Evolutionary conservation across 2,888 invertebrate species (phyloP).

Genomic region (Clivina fossor): DNA sequence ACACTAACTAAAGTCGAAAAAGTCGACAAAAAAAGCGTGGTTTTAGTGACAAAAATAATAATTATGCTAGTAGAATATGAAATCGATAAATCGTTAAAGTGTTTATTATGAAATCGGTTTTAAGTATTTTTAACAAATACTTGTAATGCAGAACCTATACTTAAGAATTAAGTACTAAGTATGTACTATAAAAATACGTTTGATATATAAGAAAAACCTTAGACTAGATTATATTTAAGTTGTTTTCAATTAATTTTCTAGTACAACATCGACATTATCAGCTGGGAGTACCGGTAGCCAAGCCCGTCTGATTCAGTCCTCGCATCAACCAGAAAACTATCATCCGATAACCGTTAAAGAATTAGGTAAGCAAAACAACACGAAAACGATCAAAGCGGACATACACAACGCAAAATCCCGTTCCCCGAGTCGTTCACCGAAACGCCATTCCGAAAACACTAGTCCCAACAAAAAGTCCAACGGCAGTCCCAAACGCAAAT

Average conservation of each 20-base stretch:
- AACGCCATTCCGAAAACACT: slow-evolving; percentile 40
- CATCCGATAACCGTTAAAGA: slow-evolving; percentile 87
- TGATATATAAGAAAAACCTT: too few relatives aligned
- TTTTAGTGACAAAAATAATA: too few relatives aligned
- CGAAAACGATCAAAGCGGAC: slow-evolving; percentile 56
- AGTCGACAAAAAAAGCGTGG: too few relatives aligned
- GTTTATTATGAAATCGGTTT: too few relatives aligned
- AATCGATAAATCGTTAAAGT: too few relatives aligned
- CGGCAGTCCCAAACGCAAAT: slow-evolving; percentile 32
- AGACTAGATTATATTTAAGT: too few relatives aligned
- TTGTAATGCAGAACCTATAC: too few relatives aligned
- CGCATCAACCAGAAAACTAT: slow-evolving; percentile 89
- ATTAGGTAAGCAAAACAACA: slow-evolving; percentile 74
- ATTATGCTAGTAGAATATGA: too few relatives aligned
- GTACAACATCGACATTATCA: slow-evolving; percentile 91
- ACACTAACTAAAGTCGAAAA: too few relatives aligned
- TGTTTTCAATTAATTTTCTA: slow-evolving; percentile 46
- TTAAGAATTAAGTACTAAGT: too few relatives aligned
- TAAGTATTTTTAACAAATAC: too few relatives aligned
- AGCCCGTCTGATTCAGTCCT: slow-evolving; percentile 90
- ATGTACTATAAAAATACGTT: too few relatives aligned
- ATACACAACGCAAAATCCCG: slow-evolving; percentile 47
- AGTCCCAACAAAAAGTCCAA: slow-evolving; percentile 39
- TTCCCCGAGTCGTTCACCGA: slow-evolving; percentile 47
- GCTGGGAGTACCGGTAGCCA: slow-evolving; percentile 93